Percentiles rank a stretch among this genome's conserved stretches.
Evolutionary conservation across 2,797 vertebrate genomes (phyloP).

Genomic region (Rhynchotus rufescens): DNA sequence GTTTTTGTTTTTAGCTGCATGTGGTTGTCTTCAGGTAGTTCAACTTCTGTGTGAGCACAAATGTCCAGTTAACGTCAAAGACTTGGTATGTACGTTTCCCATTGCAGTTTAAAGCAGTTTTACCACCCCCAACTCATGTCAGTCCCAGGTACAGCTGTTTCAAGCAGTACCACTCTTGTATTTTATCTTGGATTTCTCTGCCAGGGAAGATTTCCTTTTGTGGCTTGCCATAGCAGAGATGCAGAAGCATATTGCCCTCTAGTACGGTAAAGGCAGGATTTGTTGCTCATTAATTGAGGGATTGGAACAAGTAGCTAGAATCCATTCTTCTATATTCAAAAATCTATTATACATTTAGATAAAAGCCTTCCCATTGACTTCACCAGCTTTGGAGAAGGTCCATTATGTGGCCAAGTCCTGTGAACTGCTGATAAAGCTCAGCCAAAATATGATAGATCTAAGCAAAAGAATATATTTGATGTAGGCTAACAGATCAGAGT

Average conservation of each 20-base stretch:
- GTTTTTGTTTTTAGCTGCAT: conserved; percentile 79
- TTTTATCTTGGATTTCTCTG: neutral
- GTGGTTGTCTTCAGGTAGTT: conserved; percentile 86
- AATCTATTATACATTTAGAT: neutral
- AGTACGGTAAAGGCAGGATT: neutral
- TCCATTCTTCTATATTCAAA: neutral
- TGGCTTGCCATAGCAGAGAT: neutral
- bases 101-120: neutral
- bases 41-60: conserved; percentile 91
- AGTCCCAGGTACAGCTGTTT: neutral
- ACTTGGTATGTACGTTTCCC: conserved; percentile 84
- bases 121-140: neutral
- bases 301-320: neutral
- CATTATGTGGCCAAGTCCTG: neutral
- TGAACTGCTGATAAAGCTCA: neutral
- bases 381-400: neutral
- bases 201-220: neutral
- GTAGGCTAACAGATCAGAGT: neutral
- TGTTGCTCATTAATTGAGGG: neutral
- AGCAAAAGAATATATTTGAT: neutral
- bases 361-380: neutral
- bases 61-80: conserved; percentile 88
- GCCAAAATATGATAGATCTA: neutral
- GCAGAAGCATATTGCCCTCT: neutral
- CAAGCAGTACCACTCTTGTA: neutral